These are phyloP conservation scores for Scortum barcoo DNA, from an alignment of 2,113 vertebrate genomes.

Conservation along the genomic window DNA sequence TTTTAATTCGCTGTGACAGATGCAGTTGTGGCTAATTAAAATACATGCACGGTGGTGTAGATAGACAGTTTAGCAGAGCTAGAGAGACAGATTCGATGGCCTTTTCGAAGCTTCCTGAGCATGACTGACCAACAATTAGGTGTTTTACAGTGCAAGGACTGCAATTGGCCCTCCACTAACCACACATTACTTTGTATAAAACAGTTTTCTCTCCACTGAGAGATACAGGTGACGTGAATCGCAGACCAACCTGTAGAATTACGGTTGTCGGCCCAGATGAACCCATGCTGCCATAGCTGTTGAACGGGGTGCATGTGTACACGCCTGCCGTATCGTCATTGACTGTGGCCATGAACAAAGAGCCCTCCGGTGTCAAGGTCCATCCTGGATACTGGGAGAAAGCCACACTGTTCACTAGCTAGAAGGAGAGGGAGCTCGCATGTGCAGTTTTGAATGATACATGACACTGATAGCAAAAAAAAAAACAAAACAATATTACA, in stretches of 20 bases:
- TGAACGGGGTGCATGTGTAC: conserved; percentile 92
- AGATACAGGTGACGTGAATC: too few relatives aligned
- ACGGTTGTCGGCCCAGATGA: conserved; percentile 86
- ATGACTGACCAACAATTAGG: neutral
- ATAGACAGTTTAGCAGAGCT: conserved; percentile 24
- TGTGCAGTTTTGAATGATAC: neutral
- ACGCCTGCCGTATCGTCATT: conserved; percentile 91
- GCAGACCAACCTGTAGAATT: conserved; percentile 88
- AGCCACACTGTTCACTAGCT: neutral
- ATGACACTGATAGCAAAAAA: neutral
- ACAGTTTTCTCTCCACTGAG: neutral
- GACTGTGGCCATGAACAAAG: conserved; percentile 87
- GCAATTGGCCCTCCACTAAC: neutral
- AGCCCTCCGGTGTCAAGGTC: conserved; percentile 86
- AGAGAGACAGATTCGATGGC: neutral
- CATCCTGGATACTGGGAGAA: conserved; percentile 91
- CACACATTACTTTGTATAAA: neutral
- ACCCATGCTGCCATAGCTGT: conserved; percentile 91
- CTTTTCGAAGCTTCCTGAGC: neutral
- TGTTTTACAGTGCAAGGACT: neutral
- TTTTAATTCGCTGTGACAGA: conserved; percentile 68
- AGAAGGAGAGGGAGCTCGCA: neutral
- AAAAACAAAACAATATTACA: too few relatives aligned
- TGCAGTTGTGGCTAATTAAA: conserved; percentile 52
- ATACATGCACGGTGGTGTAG: conserved; percentile 5